phyloP scores from a whole-genome alignment of 2,797 vertebrate species.

The Florisuga fusca region DNA sequence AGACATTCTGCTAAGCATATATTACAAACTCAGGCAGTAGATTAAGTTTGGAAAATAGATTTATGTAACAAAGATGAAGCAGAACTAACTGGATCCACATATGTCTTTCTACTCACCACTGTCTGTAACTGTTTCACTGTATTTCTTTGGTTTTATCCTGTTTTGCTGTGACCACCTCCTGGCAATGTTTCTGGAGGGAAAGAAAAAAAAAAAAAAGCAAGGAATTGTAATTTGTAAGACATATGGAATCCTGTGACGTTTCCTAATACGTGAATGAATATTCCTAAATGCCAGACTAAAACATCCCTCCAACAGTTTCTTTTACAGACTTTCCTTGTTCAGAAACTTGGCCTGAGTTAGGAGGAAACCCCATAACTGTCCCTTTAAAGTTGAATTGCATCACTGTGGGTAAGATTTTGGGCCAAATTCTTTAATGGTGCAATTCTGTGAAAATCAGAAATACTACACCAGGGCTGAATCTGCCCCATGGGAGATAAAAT shows the following conservation, averaged over 20 bases:
- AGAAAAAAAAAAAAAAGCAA: neutral
- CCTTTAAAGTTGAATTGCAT: constrained; percentile 74
- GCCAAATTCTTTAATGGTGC: constrained; percentile 50
- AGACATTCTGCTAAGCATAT: neutral
- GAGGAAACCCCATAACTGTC: constrained; percentile 78
- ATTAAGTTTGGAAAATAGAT: constrained; percentile 42
- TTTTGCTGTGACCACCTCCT: constrained; percentile 40
- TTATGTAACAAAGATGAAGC: constrained; percentile 39
- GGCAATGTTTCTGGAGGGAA: neutral
- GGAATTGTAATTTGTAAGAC: neutral
- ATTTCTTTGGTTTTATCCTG: constrained; percentile 50
- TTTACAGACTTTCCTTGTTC: constrained; percentile 76
- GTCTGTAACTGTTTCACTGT: constrained; percentile 55
- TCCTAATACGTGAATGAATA: constrained; percentile 48
- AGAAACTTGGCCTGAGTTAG: constrained; percentile 72
- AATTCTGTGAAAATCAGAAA: constrained; percentile 67
- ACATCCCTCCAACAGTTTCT: constrained; percentile 46
- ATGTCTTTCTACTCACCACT: constrained; percentile 32
- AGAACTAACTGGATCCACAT: constrained; percentile 63
- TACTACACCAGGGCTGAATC: constrained; percentile 42
- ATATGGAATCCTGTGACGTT: constrained; percentile 47
- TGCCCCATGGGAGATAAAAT: constrained; percentile 65
- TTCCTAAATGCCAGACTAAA: constrained; percentile 70
- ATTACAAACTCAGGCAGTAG: neutral
- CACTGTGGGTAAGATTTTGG: constrained; percentile 73